Conservation (phyloP, 1,140 invertebrate species). For the Diorhabda carinulata region DNA sequence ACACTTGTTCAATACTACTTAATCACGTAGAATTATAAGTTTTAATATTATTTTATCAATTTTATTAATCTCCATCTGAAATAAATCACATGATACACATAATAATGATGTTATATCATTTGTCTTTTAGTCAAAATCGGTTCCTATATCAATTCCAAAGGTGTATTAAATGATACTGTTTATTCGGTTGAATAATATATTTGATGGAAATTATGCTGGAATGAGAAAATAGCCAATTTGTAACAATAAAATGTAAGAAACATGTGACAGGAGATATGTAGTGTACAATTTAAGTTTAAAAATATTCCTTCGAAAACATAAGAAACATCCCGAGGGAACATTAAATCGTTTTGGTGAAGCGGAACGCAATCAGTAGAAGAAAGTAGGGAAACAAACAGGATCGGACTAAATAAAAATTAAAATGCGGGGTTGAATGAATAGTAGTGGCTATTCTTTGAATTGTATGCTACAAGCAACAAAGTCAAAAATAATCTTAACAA, state of each 20-base stretch:
- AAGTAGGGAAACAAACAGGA: conserved; percentile 9
- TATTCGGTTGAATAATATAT: conserved; percentile 5
- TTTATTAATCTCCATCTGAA: no score
- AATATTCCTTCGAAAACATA: conserved; percentile 22
- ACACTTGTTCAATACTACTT: no score
- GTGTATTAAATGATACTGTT: conserved; percentile 4
- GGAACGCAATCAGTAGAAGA: conserved; percentile 15
- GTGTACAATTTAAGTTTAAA: conserved; percentile 21
- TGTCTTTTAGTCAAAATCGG: no score
- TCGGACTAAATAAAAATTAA: no score
- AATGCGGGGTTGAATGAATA: no score
- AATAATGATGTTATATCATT: no score
- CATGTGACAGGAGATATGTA: conserved; percentile 24
- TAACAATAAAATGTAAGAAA: conserved; percentile 24
- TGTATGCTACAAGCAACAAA: no score
- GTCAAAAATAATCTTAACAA: no score
- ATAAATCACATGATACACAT: no score
- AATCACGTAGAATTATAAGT: no score
- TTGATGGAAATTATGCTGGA: conserved; percentile 15
- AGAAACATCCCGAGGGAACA: conserved; percentile 18
- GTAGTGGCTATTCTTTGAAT: no score
- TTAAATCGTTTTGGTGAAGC: conserved; percentile 24
- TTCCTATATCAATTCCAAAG: background rate
- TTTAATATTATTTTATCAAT: no score
- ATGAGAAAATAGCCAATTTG: conserved; percentile 20